phyloP scores from a whole-genome alignment of 2,797 vertebrate genomes.

The Oophaga sylvatica region DNA sequence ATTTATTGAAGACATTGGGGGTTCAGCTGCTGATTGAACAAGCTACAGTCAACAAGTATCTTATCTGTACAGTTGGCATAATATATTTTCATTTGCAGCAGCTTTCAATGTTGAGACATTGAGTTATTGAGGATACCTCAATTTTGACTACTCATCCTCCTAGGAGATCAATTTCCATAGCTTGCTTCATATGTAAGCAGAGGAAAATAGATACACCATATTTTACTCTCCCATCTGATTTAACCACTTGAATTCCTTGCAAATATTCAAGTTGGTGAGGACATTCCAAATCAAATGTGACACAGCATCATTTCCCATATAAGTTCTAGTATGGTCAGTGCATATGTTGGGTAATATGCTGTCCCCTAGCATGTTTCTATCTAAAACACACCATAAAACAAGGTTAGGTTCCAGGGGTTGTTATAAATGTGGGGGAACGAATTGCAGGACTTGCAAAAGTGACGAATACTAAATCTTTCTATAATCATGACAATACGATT shows the following conservation, averaged over 20 bases:
- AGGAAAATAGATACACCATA: constrained; percentile 17
- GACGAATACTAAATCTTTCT: too few relatives aligned
- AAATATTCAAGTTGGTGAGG: not conserved
- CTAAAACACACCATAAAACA: not conserved
- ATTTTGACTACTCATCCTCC: constrained; percentile 35
- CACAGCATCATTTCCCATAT: not conserved
- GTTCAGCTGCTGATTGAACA: not conserved
- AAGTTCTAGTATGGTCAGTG: not conserved
- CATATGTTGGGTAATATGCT: not conserved
- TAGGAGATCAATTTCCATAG: constrained; percentile 22
- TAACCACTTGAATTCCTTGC: not conserved
- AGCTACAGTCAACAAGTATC: not conserved
- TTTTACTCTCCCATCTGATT: not conserved
- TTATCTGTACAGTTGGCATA: too few relatives aligned
- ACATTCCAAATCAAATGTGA: not conserved
- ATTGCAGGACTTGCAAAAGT: too few relatives aligned
- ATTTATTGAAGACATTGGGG: not conserved
- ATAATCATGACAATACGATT: too few relatives aligned
- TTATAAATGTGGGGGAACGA: too few relatives aligned
- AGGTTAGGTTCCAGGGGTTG: too few relatives aligned
- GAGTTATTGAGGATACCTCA: constrained; percentile 15
- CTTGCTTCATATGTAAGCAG: constrained; percentile 26
- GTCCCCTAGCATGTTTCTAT: not conserved
- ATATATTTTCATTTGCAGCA: constrained; percentile 23
- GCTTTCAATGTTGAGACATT: constrained; percentile 35